These are phyloP conservation scores for Notothenia coriiceps DNA, from an alignment of 2,113 vertebrate genomes.

Conservation along the genomic window DNA sequence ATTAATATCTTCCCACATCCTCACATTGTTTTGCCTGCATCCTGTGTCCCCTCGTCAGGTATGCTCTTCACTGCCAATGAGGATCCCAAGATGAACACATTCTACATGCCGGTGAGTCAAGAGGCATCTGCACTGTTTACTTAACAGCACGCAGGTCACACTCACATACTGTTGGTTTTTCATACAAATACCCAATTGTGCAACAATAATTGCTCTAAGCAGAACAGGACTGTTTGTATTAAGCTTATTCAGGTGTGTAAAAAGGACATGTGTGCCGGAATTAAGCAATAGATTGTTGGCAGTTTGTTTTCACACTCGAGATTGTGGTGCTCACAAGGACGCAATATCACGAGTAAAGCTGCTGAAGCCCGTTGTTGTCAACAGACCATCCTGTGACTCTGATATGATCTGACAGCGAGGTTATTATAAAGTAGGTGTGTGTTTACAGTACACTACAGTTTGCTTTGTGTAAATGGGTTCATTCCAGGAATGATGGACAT, in stretches of 20 bases:
- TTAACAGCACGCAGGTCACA: background rate
- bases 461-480: constrained; percentile 49
- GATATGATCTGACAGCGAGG: background rate
- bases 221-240: background rate
- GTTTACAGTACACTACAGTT: constrained; percentile 38
- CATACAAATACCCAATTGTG: background rate
- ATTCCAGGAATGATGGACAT: constrained; percentile 1
- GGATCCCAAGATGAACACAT: constrained; percentile 97
- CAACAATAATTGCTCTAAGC: background rate
- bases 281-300: background rate
- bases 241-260: background rate
- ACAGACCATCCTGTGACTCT: constrained; percentile 3
- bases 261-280: background rate
- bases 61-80: constrained; percentile 98
- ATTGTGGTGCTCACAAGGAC: background rate
- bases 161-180: background rate
- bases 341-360: background rate
- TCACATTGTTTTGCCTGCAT: constrained; percentile 1
- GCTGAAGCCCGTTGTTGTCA: background rate
- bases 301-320: background rate
- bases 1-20: background rate
- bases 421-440: background rate
- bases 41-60: constrained; percentile 82
- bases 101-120: constrained; percentile 95
- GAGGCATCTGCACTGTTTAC: background rate